phyloP scores from a whole-genome alignment of 2,113 vertebrate genomes.

The Xenopus laevis region DNA sequence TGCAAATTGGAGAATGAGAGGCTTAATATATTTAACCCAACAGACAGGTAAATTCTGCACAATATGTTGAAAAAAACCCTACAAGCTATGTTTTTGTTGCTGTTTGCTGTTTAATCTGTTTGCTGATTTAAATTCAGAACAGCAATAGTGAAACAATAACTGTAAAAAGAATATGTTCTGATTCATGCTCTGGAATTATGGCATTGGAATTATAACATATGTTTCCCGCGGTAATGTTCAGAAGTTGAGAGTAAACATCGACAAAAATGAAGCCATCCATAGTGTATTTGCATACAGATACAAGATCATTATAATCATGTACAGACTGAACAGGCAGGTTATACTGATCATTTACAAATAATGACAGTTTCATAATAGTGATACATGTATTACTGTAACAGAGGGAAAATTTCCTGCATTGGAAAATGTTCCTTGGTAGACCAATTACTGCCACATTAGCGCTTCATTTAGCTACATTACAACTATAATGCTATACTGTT shows the following conservation, averaged over 20 bases:
- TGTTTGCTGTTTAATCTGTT: background rate
- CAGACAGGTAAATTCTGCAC: too few species aligned
- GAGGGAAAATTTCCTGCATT: conserved; percentile 15
- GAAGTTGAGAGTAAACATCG: background rate
- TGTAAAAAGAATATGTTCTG: background rate
- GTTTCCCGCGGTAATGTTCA: background rate
- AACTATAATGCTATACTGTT: conserved; percentile 28
- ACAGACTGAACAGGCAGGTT: conserved; percentile 8
- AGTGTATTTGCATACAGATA: conserved; percentile 19
- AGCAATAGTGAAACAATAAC: background rate
- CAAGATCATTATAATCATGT: conserved; percentile 18
- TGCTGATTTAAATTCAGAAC: conserved; percentile 2
- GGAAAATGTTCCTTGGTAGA: conserved; percentile 22
- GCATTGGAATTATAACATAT: conserved; percentile 9
- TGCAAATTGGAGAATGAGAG: too few species aligned
- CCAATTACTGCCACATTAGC: conserved; percentile 37
- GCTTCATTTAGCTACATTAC: conserved; percentile 34
- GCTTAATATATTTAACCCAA: too few species aligned
- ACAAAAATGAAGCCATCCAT: background rate
- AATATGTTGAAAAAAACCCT: background rate
- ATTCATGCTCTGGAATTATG: background rate
- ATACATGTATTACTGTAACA: conserved; percentile 15
- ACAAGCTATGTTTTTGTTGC: background rate
- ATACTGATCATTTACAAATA: conserved; percentile 20
- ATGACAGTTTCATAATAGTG: conserved; percentile 28